Evolutionary conservation across 2,888 invertebrate species (phyloP).

Genomic region (Zonitis immaculata): DNA sequence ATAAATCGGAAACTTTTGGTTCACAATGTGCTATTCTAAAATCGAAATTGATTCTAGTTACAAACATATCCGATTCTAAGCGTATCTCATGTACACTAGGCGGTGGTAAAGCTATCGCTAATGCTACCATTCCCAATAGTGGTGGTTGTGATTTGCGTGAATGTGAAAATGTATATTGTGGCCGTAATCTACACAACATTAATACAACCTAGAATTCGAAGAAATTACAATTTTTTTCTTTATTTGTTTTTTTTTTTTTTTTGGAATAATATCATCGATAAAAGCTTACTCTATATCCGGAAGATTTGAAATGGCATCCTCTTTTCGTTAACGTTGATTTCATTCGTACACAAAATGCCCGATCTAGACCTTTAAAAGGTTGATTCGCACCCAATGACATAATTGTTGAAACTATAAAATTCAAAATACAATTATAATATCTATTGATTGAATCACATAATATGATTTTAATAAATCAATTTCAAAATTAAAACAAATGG

Average conservation of each 20-base stretch:
- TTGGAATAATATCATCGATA: neutral
- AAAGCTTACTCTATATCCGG: constrained; percentile 84
- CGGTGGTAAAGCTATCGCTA: constrained; percentile 94
- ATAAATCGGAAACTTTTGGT: constrained; percentile 88
- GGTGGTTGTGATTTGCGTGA: constrained; percentile 83
- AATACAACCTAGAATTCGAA: constrained; percentile 74
- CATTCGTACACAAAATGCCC: constrained; percentile 94
- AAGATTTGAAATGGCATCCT: constrained; percentile 95
- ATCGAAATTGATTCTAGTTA: constrained; percentile 92
- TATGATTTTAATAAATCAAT: neutral
- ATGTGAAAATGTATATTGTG: constrained; percentile 90
- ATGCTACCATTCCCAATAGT: constrained; percentile 86
- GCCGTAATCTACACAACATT: constrained; percentile 84
- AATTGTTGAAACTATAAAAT: constrained; percentile 73
- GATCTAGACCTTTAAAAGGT: constrained; percentile 77
- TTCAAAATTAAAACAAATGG: neutral
- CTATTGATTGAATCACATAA: neutral
- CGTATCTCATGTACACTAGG: constrained; percentile 96
- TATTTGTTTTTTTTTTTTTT: neutral
- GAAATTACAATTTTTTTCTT: neutral
- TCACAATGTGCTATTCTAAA: constrained; percentile 97
- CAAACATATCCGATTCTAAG: constrained; percentile 93
- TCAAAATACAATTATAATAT: no score
- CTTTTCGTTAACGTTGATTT: constrained; percentile 96
- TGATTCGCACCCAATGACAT: constrained; percentile 68